Percentiles rank a stretch among this genome's conserved stretches.
These are phyloP conservation scores for Enteromius radiatus DNA, from an alignment of 2,797 vertebrate genomes.

Conservation along the genomic window DNA sequence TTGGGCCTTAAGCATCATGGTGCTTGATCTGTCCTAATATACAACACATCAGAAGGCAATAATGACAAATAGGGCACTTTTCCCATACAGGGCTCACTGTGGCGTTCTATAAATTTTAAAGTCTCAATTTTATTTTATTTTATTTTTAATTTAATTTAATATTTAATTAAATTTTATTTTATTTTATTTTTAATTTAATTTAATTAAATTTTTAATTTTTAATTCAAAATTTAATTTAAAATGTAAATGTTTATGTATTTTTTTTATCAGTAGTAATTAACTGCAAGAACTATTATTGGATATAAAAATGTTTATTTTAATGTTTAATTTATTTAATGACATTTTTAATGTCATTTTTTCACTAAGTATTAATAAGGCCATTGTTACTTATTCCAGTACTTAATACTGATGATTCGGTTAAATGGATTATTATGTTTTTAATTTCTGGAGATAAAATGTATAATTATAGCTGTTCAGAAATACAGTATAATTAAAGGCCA, in stretches of 20 bases:
- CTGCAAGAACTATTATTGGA: not conserved
- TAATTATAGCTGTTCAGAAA: not conserved
- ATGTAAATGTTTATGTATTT: too few relatives aligned
- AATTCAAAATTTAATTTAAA: too few relatives aligned
- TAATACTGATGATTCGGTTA: not conserved
- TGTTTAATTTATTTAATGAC: not conserved
- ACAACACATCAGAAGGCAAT: not conserved
- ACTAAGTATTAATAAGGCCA: not conserved
- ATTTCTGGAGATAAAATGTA: not conserved
- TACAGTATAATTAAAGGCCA: not conserved
- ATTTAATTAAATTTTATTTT: too few relatives aligned
- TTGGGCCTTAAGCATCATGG: conserved; percentile 6
- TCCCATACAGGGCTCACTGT: not conserved
- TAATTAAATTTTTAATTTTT: too few relatives aligned
- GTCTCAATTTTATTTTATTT: too few relatives aligned
- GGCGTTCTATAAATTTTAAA: not conserved
- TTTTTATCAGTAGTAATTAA: not conserved
- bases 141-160: too few relatives aligned
- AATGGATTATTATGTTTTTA: not conserved
- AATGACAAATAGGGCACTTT: not conserved
- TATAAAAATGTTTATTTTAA: too few relatives aligned
- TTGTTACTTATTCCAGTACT: not conserved
- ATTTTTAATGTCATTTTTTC: not conserved
- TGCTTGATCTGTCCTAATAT: conserved; percentile 11
- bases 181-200: too few relatives aligned